Conservation (phyloP, 2,113 vertebrate genomes). For the Xiphophorus maculatus region DNA sequence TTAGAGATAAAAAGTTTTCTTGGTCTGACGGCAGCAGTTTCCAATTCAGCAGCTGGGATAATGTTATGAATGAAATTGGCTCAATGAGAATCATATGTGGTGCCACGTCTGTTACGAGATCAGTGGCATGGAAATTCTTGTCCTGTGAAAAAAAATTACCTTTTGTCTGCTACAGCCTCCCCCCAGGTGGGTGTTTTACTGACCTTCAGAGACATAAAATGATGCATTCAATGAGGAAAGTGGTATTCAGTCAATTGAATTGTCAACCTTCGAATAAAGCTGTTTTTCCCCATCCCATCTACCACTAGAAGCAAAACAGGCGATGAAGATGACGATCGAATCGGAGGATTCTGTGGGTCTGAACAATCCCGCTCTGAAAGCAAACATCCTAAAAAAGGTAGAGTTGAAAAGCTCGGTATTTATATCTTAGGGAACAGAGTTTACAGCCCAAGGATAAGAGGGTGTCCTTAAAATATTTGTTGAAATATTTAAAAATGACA, state of each 20-base stretch:
- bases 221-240: too few relatives aligned
- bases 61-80: rapidly evolving
- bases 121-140: not conserved
- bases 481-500: too few relatives aligned
- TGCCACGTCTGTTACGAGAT: rapidly evolving
- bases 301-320: too few relatives aligned
- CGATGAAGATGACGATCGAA: not conserved
- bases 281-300: too few relatives aligned
- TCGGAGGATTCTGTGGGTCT: not conserved
- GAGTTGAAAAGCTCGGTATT: not conserved
- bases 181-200: too few relatives aligned
- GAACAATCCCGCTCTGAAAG: not conserved
- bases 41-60: not conserved
- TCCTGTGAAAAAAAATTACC: not conserved
- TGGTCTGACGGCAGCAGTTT: not conserved
- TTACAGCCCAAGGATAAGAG: not conserved
- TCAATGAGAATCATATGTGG: not conserved
- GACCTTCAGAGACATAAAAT: too few relatives aligned
- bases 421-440: not conserved
- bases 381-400: not conserved
- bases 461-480: too few relatives aligned
- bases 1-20: too few relatives aligned
- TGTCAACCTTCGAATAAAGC: too few relatives aligned
- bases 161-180: not conserved
- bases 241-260: too few relatives aligned